Evolutionary conservation across 1,140 invertebrate species (phyloP).

Genomic region (Bradysia coprophila): DNA sequence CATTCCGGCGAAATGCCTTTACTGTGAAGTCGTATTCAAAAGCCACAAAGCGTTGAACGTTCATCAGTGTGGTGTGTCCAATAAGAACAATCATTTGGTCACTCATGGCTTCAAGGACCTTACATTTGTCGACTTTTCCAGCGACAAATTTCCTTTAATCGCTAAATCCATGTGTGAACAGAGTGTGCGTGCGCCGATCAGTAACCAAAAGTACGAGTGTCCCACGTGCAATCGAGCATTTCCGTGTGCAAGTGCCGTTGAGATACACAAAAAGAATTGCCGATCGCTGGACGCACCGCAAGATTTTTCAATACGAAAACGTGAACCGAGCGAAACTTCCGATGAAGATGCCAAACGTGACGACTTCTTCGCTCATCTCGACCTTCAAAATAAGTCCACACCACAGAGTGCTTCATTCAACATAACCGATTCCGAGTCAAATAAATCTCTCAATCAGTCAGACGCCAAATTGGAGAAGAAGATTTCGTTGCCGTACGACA

Average conservation of each 20-base stretch:
- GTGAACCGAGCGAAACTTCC: slow-evolving; percentile 15
- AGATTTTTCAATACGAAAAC: slow-evolving; percentile 8
- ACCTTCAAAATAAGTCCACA: slow-evolving; percentile 46
- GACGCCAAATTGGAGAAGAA: background rate
- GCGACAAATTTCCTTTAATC: slow-evolving; percentile 56
- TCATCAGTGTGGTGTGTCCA: slow-evolving; percentile 29
- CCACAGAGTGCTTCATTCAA: slow-evolving; percentile 14
- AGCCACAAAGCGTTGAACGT: slow-evolving; percentile 45
- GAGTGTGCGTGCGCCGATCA: slow-evolving; percentile 39
- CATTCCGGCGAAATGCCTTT: slow-evolving; percentile 43
- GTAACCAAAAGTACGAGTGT: slow-evolving; percentile 48
- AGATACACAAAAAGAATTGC: slow-evolving; percentile 42
- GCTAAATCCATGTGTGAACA: slow-evolving; percentile 52
- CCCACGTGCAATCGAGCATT: slow-evolving; percentile 51
- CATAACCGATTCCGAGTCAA: slow-evolving; percentile 1
- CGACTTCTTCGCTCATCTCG: slow-evolving; percentile 62
- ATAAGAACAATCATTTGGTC: slow-evolving; percentile 12
- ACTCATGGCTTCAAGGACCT: slow-evolving; percentile 50
- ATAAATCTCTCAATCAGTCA: background rate
- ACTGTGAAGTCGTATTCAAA: slow-evolving; percentile 47
- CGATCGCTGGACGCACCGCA: slow-evolving; percentile 8
- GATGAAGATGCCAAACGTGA: slow-evolving; percentile 26
- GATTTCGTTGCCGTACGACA: slow-evolving; percentile 16
- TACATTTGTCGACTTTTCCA: slow-evolving; percentile 61
- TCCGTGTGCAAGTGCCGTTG: slow-evolving; percentile 47